phyloP scores from a whole-genome alignment of 2,888 invertebrate species.

The Azorinus chamasolen region DNA sequence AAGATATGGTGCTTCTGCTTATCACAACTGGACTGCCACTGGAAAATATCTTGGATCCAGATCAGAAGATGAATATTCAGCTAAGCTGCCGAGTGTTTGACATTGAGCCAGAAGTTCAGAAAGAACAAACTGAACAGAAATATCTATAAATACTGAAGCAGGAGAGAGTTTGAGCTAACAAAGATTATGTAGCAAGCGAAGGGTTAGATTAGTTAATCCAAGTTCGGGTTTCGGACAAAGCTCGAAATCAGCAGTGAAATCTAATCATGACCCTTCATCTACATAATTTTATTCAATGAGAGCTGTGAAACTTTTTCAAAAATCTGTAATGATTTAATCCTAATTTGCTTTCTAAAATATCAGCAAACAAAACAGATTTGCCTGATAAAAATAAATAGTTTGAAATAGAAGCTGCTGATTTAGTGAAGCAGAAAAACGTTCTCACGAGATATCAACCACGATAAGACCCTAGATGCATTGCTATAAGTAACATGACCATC shows the following conservation, averaged over 20 bases:
- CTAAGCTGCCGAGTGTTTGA: too few relatives aligned
- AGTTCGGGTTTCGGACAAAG: slow-evolving; percentile 9
- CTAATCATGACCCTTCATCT: slow-evolving; percentile 46
- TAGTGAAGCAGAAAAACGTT: slow-evolving; percentile 56
- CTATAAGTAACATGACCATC: slow-evolving; percentile 63
- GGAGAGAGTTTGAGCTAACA: too few relatives aligned
- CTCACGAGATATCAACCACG: slow-evolving; percentile 61
- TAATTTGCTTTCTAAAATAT: slow-evolving; percentile 62
- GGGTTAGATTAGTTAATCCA: neutral
- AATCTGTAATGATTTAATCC: slow-evolving; percentile 32
- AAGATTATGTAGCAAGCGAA: too few relatives aligned
- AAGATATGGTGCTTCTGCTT: too few relatives aligned
- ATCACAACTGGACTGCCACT: too few relatives aligned
- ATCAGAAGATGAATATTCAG: too few relatives aligned
- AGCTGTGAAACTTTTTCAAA: neutral
- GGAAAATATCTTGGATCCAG: too few relatives aligned
- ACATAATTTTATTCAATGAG: slow-evolving; percentile 15
- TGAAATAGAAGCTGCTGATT: slow-evolving; percentile 53
- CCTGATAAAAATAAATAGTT: slow-evolving; percentile 38
- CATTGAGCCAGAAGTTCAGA: too few relatives aligned
- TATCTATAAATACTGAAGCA: too few relatives aligned
- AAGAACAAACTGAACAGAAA: too few relatives aligned
- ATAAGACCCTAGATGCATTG: slow-evolving; percentile 44
- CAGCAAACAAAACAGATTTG: slow-evolving; percentile 43
- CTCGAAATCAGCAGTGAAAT: slow-evolving; percentile 37